phyloP scores from a whole-genome alignment of 1,140 invertebrate species.

The Steinernema khuongi region DNA sequence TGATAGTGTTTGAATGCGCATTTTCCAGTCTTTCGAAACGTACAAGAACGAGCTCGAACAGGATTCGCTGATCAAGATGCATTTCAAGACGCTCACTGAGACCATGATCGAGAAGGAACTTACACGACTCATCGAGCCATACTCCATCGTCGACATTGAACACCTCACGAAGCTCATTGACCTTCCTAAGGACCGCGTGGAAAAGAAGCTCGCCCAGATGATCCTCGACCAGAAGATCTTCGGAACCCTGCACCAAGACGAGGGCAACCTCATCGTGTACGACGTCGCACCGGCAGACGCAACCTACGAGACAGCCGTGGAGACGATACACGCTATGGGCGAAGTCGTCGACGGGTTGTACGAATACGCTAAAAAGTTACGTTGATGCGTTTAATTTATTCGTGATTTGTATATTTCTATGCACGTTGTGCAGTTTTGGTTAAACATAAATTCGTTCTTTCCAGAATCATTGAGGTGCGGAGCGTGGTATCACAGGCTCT shows the following conservation, averaged over 20 bases:
- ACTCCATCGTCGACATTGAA: conserved; percentile 82
- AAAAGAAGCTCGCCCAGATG: conserved; percentile 99
- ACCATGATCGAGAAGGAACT: conserved; percentile 98
- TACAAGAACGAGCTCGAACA: conserved; percentile 85
- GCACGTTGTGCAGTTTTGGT: no score
- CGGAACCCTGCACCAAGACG: conserved; percentile 92
- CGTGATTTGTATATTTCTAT: not conserved
- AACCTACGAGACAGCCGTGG: conserved; percentile 90
- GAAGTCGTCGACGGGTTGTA: conserved; percentile 64
- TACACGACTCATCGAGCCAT: conserved; percentile 95
- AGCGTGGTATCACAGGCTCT: no score
- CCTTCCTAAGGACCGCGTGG: conserved; percentile 68
- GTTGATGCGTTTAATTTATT: conserved; percentile 22
- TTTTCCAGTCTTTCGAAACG: conserved; percentile 70
- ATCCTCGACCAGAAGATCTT: conserved; percentile 93
- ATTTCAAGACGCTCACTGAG: conserved; percentile 91
- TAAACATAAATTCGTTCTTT: no score
- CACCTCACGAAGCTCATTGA: conserved; percentile 76
- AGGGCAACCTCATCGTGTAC: conserved; percentile 92
- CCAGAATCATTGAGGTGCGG: no score
- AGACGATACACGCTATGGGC: conserved; percentile 95
- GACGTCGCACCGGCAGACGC: conserved; percentile 89
- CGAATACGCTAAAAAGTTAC: conserved; percentile 34
- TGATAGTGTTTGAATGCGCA: conserved; percentile 20
- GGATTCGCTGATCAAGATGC: conserved; percentile 89